A percentile compares a stretch with the other conserved stretches of the same genome.
Evolutionary conservation across 2,888 invertebrate genomes (phyloP).

Genomic region (Brenthis ino): DNA sequence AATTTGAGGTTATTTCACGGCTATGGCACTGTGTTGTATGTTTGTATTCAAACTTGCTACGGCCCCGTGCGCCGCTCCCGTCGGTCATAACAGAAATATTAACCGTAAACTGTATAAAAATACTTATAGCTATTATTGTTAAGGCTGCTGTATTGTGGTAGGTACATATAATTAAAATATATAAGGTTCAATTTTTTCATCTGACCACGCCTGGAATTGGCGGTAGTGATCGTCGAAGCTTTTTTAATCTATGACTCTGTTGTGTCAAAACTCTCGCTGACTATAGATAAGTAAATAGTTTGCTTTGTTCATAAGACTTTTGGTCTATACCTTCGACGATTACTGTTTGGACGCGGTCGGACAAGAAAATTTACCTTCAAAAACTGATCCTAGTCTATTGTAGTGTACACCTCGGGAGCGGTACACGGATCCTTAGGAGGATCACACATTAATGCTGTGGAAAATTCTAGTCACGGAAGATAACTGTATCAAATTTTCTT

Average conservation of each 20-base stretch:
- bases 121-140: slow-evolving; percentile 80
- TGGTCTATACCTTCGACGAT: slow-evolving; percentile 10
- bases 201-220: slow-evolving; percentile 35
- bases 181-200: slow-evolving; percentile 42
- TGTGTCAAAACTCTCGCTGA: neutral
- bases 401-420: slow-evolving; percentile 53
- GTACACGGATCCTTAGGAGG: slow-evolving; percentile 65
- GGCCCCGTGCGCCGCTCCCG: slow-evolving; percentile 52
- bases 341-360: slow-evolving; percentile 32
- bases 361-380: slow-evolving; percentile 43
- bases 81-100: slow-evolving; percentile 51
- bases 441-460: slow-evolving; percentile 63
- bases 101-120: slow-evolving; percentile 75
- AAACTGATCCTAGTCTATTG: slow-evolving; percentile 66
- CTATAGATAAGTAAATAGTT: slow-evolving; percentile 15
- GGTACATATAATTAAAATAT: slow-evolving; percentile 45
- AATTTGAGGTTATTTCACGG: slow-evolving; percentile 78
- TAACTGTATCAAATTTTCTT: slow-evolving; percentile 66
- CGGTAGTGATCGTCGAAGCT: slow-evolving; percentile 29
- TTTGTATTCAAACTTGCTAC: slow-evolving; percentile 77
- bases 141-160: slow-evolving; percentile 70
- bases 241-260: slow-evolving; percentile 7
- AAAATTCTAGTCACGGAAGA: slow-evolving; percentile 70
- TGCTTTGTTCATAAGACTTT: neutral
- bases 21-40: slow-evolving; percentile 77